Evolutionary conservation across 2,888 invertebrate species (phyloP), one percentile per base, ranked within the genome.

Genomic region (Lycaena phlaeas): DNA sequence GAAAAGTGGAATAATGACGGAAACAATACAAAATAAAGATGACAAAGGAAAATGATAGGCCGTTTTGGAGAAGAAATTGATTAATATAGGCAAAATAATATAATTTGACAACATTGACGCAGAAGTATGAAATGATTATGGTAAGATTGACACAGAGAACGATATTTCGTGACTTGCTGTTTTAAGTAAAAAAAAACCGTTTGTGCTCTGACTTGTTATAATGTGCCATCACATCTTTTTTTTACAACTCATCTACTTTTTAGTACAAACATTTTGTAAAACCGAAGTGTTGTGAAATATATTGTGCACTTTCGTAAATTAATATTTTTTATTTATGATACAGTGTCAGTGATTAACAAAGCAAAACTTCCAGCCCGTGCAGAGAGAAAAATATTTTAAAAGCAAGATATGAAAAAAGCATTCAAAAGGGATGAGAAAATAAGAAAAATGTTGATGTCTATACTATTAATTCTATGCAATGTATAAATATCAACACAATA

Each of bases 61-160:
- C 85, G 84, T 85, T 87, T 86, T 87, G 86, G 85, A 82, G 81
- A 81, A 71, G 57, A 82, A 75, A 59, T 68, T 68, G 70, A 69
- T 65, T 56, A 64, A 59, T 70, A 72, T 64, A 79, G 77, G 81
- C 81, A 77, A 79, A 74, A 63, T 60, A 79, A 82, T 56, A 57
- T 63, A 72, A 71, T 52, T 58, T 59, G 61, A 67, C 68, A 68
- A 71, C 66, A 67, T 59, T 69, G 68, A 69, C 70, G 61, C 61
- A 60, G 57, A 60, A 61, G 50, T 61, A 75, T 72, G 71, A 57
- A 51, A 73, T 77, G 76, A 63, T 46, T 44, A 69, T 77, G 71
- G 59, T 54, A 46, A n/a, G 53, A 41, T 64, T 68, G 69, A 64
- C 66, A 73, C 70, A 64, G 57, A 38, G n/a, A 27, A 43, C 27